A percentile compares a stretch with the other conserved stretches of the same genome.
phyloP scores from a whole-genome alignment of 2,888 invertebrate genomes.

The Pteria penguin region DNA sequence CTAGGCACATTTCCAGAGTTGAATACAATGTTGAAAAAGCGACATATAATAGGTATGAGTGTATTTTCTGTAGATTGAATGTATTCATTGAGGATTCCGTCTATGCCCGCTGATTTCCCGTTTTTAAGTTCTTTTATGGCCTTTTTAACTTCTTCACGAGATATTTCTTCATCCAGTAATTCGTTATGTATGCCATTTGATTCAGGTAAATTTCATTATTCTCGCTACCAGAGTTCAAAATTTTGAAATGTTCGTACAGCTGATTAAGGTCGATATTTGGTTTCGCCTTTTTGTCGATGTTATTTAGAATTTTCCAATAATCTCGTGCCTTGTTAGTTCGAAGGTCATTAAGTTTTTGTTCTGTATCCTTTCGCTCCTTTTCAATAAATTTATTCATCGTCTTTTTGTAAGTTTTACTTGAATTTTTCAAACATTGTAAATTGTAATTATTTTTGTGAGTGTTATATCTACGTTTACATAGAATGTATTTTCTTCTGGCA shows the following conservation, averaged over 20 bases:
- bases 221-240: neutral
- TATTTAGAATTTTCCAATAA: constrained; percentile 21
- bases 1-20: constrained; percentile 36
- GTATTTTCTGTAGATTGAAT: constrained; percentile 19
- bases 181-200: neutral
- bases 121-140: constrained; percentile 34
- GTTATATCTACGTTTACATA: constrained; percentile 9
- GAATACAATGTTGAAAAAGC: constrained; percentile 39
- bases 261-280: neutral
- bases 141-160: constrained; percentile 30
- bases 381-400: neutral
- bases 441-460: neutral
- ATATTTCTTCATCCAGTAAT: constrained; percentile 24
- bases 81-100: constrained; percentile 47
- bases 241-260: neutral
- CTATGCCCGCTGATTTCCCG: constrained; percentile 30
- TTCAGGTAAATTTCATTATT: neutral
- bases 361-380: neutral
- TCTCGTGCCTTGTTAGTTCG: neutral
- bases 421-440: constrained; percentile 6
- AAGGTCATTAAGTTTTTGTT: neutral
- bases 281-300: neutral
- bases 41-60: constrained; percentile 19
- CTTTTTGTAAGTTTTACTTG: constrained; percentile 1
- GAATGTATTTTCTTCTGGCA: constrained; percentile 26